Conservation (phyloP, 1,140 invertebrate species). For the Drosophila nebulosa region DNA sequence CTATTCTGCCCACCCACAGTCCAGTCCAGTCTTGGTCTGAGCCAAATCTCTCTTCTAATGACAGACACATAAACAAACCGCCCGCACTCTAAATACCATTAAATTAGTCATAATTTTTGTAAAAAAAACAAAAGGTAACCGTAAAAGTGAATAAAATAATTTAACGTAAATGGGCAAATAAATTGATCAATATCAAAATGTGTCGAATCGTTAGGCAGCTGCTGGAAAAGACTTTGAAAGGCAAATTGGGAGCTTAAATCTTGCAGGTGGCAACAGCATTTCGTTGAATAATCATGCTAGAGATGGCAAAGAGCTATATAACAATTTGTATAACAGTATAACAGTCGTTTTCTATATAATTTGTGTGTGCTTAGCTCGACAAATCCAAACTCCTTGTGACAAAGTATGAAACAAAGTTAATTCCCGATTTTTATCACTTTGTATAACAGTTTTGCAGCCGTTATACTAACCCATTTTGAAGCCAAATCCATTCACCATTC, state of each 20-base stretch:
- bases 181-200: conserved; percentile 35
- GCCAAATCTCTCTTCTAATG: conserved; percentile 42
- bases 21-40: conserved; percentile 10
- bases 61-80: conserved; percentile 18
- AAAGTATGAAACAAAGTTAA: no score
- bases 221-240: conserved; percentile 6
- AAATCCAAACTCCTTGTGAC: no score
- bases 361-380: no score
- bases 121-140: conserved; percentile 28
- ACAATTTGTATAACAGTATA: background rate
- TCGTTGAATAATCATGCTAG: background rate
- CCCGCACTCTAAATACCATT: conserved; percentile 66
- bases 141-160: conserved; percentile 36
- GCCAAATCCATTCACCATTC: background rate
- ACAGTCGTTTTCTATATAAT: no score
- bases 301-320: background rate
- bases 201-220: conserved; percentile 42
- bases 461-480: background rate
- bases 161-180: conserved; percentile 58
- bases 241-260: conserved; percentile 17
- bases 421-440: no score
- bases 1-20: conserved; percentile 53
- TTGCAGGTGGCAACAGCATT: background rate
- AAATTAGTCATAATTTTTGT: conserved; percentile 65
- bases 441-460: background rate